Evolutionary conservation across 2,797 vertebrate species (phyloP), one percentile per base, ranked within the genome.

Genomic region (Oreochromis mossambicus): DNA sequence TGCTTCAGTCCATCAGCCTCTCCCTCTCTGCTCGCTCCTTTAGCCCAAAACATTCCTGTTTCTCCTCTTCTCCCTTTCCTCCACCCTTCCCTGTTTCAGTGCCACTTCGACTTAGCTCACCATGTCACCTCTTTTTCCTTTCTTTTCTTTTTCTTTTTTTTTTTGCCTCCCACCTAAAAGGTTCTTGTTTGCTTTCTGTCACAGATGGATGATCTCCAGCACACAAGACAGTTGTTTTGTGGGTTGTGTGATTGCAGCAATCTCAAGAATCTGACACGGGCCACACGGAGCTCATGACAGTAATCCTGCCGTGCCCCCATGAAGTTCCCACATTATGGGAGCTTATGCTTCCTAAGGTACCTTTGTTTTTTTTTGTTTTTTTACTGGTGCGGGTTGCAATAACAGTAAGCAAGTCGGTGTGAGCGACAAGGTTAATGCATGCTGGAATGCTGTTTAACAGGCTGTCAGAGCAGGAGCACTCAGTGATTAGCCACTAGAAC

Each of bases 381-480:
- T 85, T 89, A 88, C 91, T 92, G 89, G 87, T 91, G 83, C 75
- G 19, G 88, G 91, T 79, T 86, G 87, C 90, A 89, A 66, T 88
- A 89, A 89, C 84, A 91, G 87, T 54, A 82, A 86, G 88, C 91
- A 91, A 94, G 92, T 90, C 88, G 83, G 89, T 48, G 82, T 41
- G 79, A 87, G 85, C 81, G 84, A 89, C 48, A 15, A 88, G 88
- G 93, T 88, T 89, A 89, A 85, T 52, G 78, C 78, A 88, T 52
- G 88, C 38, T 81, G 88, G 94, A 94, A 96, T 90, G 90, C 85
- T 86, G 90, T 91, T 94, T 86, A 94, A 94, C 92, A 91, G 92
- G 88, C 91, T 92, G 89, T 88, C 90, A 83, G 82, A 87, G 32
- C 48, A 80, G 77, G 14, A 83, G 86, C 12, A 2, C 83, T 89